Percentiles rank a stretch among this genome's conserved stretches.
phyloP scores from a whole-genome alignment of 2,797 vertebrate genomes.

The Zenarchopterus dispar region DNA sequence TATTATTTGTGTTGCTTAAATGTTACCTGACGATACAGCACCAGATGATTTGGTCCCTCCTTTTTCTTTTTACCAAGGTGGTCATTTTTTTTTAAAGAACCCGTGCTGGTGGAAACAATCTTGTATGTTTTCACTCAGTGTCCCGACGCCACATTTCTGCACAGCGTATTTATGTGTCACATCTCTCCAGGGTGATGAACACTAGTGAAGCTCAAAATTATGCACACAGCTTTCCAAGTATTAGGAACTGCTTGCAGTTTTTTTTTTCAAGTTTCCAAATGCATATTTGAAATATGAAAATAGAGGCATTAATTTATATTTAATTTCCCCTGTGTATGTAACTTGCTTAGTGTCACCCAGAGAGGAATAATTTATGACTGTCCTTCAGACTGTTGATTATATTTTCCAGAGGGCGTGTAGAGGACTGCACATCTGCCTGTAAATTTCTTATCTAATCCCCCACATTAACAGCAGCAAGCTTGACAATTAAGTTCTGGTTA shows the following conservation, averaged over 20 bases:
- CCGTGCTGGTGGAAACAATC: conserved; percentile 39
- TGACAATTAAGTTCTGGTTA: too few species aligned
- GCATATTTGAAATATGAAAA: too few species aligned
- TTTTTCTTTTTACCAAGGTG: neutral
- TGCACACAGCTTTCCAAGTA: conserved; percentile 7
- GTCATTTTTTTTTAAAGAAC: conserved; percentile 22
- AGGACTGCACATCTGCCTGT: too few species aligned
- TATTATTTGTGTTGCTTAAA: conserved; percentile 2
- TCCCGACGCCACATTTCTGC: conserved; percentile 29
- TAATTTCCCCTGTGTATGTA: too few species aligned
- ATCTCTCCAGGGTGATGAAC: conserved; percentile 33
- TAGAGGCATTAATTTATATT: too few species aligned
- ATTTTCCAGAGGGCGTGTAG: too few species aligned
- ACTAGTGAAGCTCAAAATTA: conserved; percentile 27
- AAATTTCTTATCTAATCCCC: too few species aligned
- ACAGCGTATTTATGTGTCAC: conserved; percentile 35
- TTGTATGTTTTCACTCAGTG: conserved; percentile 12
- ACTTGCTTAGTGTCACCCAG: too few species aligned
- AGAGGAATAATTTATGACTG: too few species aligned
- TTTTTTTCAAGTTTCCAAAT: neutral
- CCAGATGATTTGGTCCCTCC: neutral
- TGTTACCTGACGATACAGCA: neutral
- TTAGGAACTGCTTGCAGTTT: neutral
- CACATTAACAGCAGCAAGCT: too few species aligned
- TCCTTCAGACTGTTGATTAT: too few species aligned